These are phyloP conservation scores for Cavia aperea DNA, from an alignment of 2,113 vertebrate species.

Conservation along the genomic window DNA sequence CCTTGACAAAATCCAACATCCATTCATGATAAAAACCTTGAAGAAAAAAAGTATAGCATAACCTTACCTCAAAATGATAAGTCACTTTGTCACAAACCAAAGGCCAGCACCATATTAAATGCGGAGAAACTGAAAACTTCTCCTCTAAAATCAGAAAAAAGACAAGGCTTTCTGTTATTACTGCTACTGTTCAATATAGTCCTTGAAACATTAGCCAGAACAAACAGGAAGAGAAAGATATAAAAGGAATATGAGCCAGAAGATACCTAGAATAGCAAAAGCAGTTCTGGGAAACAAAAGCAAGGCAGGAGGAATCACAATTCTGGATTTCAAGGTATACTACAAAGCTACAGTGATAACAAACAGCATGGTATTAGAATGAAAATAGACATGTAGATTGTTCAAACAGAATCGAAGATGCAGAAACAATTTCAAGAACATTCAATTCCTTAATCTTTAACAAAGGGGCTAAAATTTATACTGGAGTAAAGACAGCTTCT, in stretches of 20 bases:
- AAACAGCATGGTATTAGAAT: not conserved
- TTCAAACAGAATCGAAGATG: not conserved
- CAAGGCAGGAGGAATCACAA: not conserved
- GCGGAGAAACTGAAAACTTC: not conserved
- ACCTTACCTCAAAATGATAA: not conserved
- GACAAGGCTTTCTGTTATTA: not conserved
- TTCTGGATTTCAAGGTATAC: not conserved
- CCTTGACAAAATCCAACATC: too few relatives aligned
- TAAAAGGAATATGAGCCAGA: not conserved
- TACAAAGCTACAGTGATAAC: not conserved
- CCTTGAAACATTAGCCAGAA: not conserved
- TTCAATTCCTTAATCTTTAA: not conserved
- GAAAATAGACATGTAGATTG: not conserved
- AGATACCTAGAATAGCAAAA: not conserved
- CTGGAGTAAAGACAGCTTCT: not conserved
- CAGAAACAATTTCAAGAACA: not conserved
- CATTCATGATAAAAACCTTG: too few relatives aligned
- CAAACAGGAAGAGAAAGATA: not conserved
- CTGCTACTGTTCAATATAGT: not conserved
- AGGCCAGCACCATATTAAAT: not conserved
- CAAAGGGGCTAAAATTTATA: not conserved
- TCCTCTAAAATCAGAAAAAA: not conserved
- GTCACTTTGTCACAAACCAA: not conserved
- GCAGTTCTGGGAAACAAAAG: not conserved
- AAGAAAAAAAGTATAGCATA: not conserved